These are phyloP conservation scores for Cotesia vestalis DNA, from an alignment of 1,140 invertebrate genomes.

Conservation along the genomic window DNA sequence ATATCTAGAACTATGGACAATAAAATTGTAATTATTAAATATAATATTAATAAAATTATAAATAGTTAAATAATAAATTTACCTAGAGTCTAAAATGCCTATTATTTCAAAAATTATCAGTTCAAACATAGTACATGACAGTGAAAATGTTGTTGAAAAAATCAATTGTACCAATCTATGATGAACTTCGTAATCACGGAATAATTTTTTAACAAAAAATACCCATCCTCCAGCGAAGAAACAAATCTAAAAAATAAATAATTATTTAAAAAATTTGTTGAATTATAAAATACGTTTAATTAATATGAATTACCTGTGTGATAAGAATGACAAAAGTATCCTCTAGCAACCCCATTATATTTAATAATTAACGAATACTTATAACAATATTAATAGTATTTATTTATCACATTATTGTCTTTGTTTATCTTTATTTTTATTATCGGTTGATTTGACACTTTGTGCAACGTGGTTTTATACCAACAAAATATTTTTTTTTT, in stretches of 20 bases:
- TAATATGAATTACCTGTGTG: constrained; percentile 69
- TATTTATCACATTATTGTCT: too few species aligned
- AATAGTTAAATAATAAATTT: constrained; percentile 30
- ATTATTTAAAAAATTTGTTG: constrained; percentile 8
- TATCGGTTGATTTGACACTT: too few species aligned
- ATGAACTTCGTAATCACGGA: constrained; percentile 98
- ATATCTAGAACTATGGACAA: constrained; percentile 83
- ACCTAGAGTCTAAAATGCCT: constrained; percentile 86
- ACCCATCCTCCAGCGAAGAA: constrained; percentile 98
- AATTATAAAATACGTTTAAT: too few species aligned
- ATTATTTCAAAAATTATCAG: constrained; percentile 99
- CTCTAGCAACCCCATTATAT: constrained; percentile 72
- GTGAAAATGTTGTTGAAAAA: constrained; percentile 95
- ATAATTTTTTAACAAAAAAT: constrained; percentile 98
- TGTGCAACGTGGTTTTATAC: too few species aligned
- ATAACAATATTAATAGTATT: constrained; percentile 39
- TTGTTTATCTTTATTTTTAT: too few species aligned
- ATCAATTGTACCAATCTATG: constrained; percentile 93
- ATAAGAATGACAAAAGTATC: constrained; percentile 75
- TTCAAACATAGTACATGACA: constrained; percentile 99
- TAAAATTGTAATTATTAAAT: constrained; percentile 20
- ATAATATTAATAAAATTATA: constrained; percentile 37
- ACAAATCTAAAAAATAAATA: constrained; percentile 74
- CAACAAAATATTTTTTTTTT: too few species aligned
- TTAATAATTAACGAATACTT: too few species aligned